Conservation (phyloP, 2,888 invertebrate genomes). For the Coronaproctus castanopsis region DNA sequence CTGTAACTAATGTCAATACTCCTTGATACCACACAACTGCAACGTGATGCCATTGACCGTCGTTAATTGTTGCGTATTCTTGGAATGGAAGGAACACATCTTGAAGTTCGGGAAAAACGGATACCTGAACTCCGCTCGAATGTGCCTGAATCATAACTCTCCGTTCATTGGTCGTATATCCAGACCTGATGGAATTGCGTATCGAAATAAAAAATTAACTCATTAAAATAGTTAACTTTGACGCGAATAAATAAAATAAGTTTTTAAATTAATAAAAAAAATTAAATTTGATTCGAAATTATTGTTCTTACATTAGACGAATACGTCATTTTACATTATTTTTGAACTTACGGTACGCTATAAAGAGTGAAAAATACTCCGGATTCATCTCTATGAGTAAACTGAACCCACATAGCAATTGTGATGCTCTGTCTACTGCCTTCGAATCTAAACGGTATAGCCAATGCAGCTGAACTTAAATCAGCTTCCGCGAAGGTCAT, state of each 20-base stretch:
- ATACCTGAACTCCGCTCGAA: conserved; percentile 79
- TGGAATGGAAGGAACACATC: conserved; percentile 78
- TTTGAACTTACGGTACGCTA: conserved; percentile 47
- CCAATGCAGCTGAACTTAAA: conserved; percentile 76
- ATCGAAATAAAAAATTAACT: too few relatives aligned
- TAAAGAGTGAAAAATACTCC: conserved; percentile 88
- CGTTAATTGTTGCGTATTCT: conserved; percentile 80
- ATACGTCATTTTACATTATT: neutral
- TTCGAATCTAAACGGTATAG: conserved; percentile 67
- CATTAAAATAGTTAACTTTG: too few relatives aligned
- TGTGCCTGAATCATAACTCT: conserved; percentile 75
- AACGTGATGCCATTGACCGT: conserved; percentile 91
- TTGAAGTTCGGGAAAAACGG: conserved; percentile 67
- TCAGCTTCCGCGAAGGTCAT: conserved; percentile 81
- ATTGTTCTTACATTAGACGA: too few relatives aligned
- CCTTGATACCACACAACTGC: conserved; percentile 92
- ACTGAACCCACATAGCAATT: conserved; percentile 91
- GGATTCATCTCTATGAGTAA: conserved; percentile 71
- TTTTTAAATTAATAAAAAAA: neutral
- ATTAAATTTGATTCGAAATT: too few relatives aligned
- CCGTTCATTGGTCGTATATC: conserved; percentile 54
- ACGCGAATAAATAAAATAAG: neutral
- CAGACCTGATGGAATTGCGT: conserved; percentile 41
- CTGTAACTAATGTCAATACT: conserved; percentile 74
- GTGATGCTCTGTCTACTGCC: conserved; percentile 58